phyloP scores from a whole-genome alignment of 2,113 vertebrate genomes.

The Vulpes ferrilata region DNA sequence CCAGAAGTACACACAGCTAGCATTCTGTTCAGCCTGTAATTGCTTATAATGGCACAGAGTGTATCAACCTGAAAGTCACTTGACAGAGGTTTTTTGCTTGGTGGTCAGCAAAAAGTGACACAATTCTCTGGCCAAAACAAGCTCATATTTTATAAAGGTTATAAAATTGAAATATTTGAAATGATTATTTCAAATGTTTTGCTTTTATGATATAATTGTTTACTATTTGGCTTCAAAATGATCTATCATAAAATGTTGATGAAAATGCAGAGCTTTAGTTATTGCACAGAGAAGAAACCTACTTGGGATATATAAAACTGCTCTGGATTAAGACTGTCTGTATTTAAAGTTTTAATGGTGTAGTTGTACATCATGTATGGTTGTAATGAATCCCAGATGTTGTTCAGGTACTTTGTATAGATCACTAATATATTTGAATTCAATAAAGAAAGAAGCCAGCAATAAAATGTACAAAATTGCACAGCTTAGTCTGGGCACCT shows the following conservation, averaged over 20 bases:
- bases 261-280: slow-evolving; percentile 29
- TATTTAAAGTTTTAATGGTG: background rate
- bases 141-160: slow-evolving; percentile 41
- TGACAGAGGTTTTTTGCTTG: slow-evolving; percentile 65
- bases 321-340: background rate
- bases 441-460: background rate
- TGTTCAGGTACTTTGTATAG: background rate
- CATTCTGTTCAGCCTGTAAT: slow-evolving; percentile 57
- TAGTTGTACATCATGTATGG: background rate
- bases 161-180: slow-evolving; percentile 26
- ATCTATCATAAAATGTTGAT: background rate
- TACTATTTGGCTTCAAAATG: slow-evolving; percentile 40
- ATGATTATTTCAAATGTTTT: background rate
- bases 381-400: background rate
- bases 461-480: background rate
- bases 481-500: background rate
- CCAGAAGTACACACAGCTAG: background rate
- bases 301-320: background rate
- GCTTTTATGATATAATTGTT: slow-evolving; percentile 14
- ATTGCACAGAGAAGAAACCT: background rate
- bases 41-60: slow-evolving; percentile 37
- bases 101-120: slow-evolving; percentile 43
- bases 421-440: background rate
- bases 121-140: background rate
- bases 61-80: slow-evolving; percentile 47